Evolutionary conservation across 92 coral and sea anemone genomes (phyloP), one percentile per base, ranked within the genome.

Genomic region (Phymanthus crucifer): DNA sequence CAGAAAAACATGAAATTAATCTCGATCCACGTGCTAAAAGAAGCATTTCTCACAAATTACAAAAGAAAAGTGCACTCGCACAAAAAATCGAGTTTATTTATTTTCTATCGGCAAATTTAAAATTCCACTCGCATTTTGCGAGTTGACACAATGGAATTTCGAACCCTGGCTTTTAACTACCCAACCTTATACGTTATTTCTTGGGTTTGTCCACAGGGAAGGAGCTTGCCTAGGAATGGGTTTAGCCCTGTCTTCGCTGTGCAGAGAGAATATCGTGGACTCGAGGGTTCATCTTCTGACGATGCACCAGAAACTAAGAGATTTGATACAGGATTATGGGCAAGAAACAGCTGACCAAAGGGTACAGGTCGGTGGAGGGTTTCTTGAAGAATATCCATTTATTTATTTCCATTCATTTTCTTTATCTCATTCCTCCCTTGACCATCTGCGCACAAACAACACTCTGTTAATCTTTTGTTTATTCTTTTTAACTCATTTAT

Each of bases 181-280:
- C n/a, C 64, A 54, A 54, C 26, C 2, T 27, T 54, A 54, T 2
- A 9, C 3, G 64, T 54, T 23, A 54, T 54, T 21, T 54, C 5
- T 3, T 54, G 21, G 27, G 13, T 23, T 54, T 21, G 27, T 54
- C 27, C 29, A 4, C 74, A 95, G 99, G 35, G 99, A 95, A 45
- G 97, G 97, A 24, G 97, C 99, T 1, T 58, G 87, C 40, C 91
- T 89, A 36, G 99, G 97, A 23, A 76, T 93, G 58, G 99, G 97
- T 37, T 65, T 85, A 40, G 95, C 97, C 29, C 68, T 93, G 86
- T 86, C 94, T n/a, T 87, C 97, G 32, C 83, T 93, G 29, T 88
- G 97, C 52, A 83, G 80, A 70, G 97, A 93, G 61, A 83, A 88
- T 79, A 76, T 91, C 5, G 87, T 85, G 58, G 91, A 91, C 82